Base-by-base conservation (phyloP, 1,140 invertebrate genomes). In the Pectinophora gossypiella region DNA sequence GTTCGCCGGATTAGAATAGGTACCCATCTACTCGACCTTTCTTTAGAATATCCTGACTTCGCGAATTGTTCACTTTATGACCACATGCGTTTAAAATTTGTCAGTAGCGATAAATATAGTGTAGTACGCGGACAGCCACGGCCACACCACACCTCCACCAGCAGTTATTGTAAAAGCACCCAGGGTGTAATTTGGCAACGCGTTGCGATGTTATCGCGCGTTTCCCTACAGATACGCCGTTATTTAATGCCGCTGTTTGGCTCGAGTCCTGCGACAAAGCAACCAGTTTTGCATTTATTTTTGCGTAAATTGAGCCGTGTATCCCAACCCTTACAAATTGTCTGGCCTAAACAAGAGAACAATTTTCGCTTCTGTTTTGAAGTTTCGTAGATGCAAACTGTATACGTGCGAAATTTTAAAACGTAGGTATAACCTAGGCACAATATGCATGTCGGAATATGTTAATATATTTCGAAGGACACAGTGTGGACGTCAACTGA, bases 171-270 rank as follows among this genome's bases (percentile, higher is more conserved):
- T 76, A 72, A 75, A 74, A 70, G 71, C 73, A 72, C 66, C 74
- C 61, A 72, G 70, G 70, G 77, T 75, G 72, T 76, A 79, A 84
- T 84, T 84, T 84, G 80, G 80, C 80, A 81, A 63, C 70, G 65
- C 69, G 63, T 54, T 53, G 53, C 61, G 77, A 84, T 79, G 68
- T 54, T 81, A 81, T 81, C 77, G 56, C 61, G 62, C 64, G 69
- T 74, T 73, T 71, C 71, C 76, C 67, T 68, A 59, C 69, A 79
- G 79, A 80, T 83, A 83, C 55, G 59, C 59, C 36, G 19, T 32
- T 32, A 43, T 43, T 19, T 18, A 36, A 49, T 49, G 19, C 35
- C 35, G 35, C 48, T 49, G 48, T 18, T 49, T 32, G 27, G 27
- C 27, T 32, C 27, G 27, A 12, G 27, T 9, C 27, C 27, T n/a